Evolutionary conservation across 1,140 invertebrate genomes (phyloP), one percentile per base, ranked within the genome.

Genomic region (Brachionus sp.): DNA sequence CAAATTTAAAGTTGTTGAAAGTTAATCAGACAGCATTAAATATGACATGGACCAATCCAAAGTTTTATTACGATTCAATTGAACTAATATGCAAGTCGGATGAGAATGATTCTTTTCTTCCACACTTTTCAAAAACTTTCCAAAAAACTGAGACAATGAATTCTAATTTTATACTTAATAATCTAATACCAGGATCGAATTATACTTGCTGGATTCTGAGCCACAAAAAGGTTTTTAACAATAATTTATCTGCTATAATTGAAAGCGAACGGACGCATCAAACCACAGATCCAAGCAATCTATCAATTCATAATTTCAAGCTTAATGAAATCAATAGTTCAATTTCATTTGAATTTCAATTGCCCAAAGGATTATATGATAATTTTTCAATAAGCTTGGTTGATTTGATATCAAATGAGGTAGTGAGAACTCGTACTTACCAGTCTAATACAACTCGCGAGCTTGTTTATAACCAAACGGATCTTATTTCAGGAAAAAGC

Each of bases 121-220:
- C 25, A 10, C 25, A 29, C 12, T 29, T 66, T 4, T 29, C 10
- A 12, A 25, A 29, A 66, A 66, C 16, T 10, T 5, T 29, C 4
- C 10, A 44, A 75, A 75, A 13, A 75, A 29, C 10, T 7, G 42
- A 13, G 9, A 13, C 25, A 46, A 29, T 19, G 44, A 12, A 9
- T 5, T 29, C 19, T 39, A 7, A 25, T 46, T 46, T 25, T 23
- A 5, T 35, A 13, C n/a, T 75, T 2, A 50, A 23, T 2, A 33
- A 75, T 75, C 42, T 75, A 13, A 25, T 75, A 16, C 50, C 77
- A 12, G 77, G 77, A 3, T 23, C 77, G 4, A 80, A 80, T 66
- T 80, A 80, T 42, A 35, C 19, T 3, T 75, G 70, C 12, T 46
- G n/a, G 19, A 75, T 75, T 46, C 2, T n/a, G 5, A 75, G 39